phyloP scores from a whole-genome alignment of 2,113 vertebrate genomes.

The Puma concolor region DNA sequence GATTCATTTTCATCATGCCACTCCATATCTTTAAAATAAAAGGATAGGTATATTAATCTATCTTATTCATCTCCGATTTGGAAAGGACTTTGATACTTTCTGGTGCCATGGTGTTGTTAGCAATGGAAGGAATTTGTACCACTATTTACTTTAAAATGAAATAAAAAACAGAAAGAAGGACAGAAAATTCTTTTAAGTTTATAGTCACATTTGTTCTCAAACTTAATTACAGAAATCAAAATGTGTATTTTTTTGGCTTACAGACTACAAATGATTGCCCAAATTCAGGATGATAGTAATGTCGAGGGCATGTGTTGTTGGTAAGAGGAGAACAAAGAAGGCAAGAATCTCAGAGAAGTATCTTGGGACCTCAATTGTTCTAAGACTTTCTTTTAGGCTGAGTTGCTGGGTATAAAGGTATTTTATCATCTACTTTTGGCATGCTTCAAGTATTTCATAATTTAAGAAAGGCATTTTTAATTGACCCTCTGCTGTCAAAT shows the following conservation, averaged over 20 bases:
- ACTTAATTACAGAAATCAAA: background rate
- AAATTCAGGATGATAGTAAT: background rate
- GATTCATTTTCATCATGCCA: background rate
- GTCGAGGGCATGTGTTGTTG: rapidly evolving
- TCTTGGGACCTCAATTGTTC: rapidly evolving
- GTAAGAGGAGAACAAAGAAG: background rate
- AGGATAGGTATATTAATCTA: background rate
- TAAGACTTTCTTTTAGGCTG: background rate
- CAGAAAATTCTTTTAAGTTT: background rate
- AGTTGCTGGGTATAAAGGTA: background rate
- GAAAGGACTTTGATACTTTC: background rate
- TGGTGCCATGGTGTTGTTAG: background rate
- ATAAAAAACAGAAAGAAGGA: background rate
- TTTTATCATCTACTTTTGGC: background rate
- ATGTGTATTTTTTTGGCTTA: background rate
- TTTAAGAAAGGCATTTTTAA: background rate
- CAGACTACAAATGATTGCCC: background rate
- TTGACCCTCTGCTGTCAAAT: background rate
- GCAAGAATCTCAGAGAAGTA: background rate
- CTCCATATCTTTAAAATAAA: background rate
- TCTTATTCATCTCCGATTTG: background rate
- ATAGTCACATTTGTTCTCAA: conserved; percentile 15
- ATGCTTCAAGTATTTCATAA: background rate
- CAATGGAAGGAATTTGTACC: background rate
- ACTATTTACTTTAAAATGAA: conserved; percentile 42